Conservation (phyloP, 2,797 vertebrate species). For the Rhodeus uyekii region DNA sequence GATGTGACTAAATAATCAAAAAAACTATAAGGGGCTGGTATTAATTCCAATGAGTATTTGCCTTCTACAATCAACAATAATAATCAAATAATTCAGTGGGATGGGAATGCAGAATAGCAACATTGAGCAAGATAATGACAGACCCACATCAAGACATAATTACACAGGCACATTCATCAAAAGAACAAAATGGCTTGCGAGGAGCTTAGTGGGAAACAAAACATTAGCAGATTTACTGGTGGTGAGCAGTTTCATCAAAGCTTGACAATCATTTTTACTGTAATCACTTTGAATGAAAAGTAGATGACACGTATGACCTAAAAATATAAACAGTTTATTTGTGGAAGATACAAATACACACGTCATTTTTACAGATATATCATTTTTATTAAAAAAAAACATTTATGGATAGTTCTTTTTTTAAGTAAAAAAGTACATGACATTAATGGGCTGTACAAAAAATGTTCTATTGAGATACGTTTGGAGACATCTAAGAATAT, state of each 20-base stretch:
- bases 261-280: background rate
- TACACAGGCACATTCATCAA: background rate
- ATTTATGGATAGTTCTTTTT: too few species aligned
- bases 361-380: too few species aligned
- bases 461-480: too few species aligned
- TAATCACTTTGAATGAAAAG: background rate
- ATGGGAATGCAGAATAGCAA: conserved; percentile 19
- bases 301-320: background rate
- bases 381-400: too few species aligned
- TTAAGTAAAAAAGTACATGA: background rate
- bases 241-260: background rate
- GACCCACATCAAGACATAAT: background rate
- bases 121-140: background rate
- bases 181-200: too few species aligned
- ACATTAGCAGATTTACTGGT: background rate
- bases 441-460: background rate
- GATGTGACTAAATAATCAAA: too few species aligned
- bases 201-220: too few species aligned
- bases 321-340: background rate
- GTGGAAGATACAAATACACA: background rate
- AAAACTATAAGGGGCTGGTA: too few species aligned
- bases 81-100: background rate
- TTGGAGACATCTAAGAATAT: background rate
- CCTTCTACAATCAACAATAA: too few species aligned
- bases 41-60: too few species aligned